A percentile compares a stretch with the other conserved stretches of the same genome.
These are phyloP conservation scores for Cinclus mexicanus DNA, from an alignment of 2,113 vertebrate species.

Conservation along the genomic window DNA sequence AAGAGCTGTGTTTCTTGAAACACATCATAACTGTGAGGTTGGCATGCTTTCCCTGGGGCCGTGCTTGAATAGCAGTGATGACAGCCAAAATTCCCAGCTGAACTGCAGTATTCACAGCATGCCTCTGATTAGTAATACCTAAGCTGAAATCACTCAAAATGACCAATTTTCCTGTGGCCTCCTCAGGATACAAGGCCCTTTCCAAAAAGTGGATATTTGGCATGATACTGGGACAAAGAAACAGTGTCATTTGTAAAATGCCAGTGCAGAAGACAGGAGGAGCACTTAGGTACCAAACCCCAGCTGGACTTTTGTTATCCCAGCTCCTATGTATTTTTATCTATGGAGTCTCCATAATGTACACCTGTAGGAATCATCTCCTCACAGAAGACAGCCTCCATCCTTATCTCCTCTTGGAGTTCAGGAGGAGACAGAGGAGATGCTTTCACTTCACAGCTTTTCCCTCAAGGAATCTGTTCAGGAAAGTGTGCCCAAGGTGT, in stretches of 20 bases:
- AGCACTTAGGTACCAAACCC: neutral
- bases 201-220: neutral
- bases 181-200: neutral
- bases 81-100: neutral
- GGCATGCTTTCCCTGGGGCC: neutral
- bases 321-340: neutral
- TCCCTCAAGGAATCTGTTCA: neutral
- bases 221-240: neutral
- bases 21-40: neutral
- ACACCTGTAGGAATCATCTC: neutral
- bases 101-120: neutral
- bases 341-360: neutral
- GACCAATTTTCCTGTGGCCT: accelerated
- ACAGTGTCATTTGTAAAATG: neutral
- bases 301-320: neutral
- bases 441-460: neutral
- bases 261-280: neutral
- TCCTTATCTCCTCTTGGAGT: neutral
- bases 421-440: neutral
- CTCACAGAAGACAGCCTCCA: neutral
- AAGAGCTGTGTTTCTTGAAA: neutral
- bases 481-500: neutral
- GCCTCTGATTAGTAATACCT: neutral
- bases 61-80: neutral
- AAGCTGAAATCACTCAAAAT: neutral